These are phyloP conservation scores for Hippopotamyrus pictus DNA, from an alignment of 2,797 vertebrate genomes.

Conservation along the genomic window DNA sequence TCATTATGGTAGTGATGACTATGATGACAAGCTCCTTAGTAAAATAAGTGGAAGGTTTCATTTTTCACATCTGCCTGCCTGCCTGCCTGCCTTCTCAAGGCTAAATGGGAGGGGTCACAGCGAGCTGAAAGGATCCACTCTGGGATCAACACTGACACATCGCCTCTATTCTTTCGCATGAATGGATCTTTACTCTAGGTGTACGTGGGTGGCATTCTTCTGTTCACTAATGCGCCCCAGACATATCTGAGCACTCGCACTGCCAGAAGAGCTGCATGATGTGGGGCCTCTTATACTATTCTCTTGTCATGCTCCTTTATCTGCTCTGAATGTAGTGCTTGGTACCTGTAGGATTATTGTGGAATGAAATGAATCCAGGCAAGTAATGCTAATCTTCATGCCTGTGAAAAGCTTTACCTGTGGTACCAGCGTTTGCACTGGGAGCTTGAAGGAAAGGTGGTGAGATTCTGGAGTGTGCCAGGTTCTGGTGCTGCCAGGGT, in stretches of 20 bases:
- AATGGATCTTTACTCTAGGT: neutral
- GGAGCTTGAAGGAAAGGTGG: neutral
- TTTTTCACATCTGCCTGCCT: neutral
- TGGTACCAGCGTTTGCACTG: neutral
- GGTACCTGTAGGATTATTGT: neutral
- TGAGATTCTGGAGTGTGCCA: neutral
- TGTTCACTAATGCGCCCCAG: neutral
- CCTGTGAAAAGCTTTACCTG: neutral
- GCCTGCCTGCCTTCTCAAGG: neutral
- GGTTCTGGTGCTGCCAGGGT: neutral
- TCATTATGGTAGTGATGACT: neutral
- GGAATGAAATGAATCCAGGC: neutral
- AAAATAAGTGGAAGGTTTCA: neutral
- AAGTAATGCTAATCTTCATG: neutral
- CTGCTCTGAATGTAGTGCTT: neutral
- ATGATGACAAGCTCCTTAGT: neutral
- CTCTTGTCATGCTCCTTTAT: neutral
- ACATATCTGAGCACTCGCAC: neutral
- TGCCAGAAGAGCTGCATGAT: neutral
- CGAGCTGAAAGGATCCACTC: neutral
- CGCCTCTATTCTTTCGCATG: neutral
- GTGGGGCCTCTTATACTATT: neutral
- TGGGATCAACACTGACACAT: neutral
- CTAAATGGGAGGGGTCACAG: neutral
- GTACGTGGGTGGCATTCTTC: conserved; percentile 1